Base-by-base conservation (phyloP, 1,140 invertebrate genomes). In the Pseudomyrmex dendroicus region DNA sequence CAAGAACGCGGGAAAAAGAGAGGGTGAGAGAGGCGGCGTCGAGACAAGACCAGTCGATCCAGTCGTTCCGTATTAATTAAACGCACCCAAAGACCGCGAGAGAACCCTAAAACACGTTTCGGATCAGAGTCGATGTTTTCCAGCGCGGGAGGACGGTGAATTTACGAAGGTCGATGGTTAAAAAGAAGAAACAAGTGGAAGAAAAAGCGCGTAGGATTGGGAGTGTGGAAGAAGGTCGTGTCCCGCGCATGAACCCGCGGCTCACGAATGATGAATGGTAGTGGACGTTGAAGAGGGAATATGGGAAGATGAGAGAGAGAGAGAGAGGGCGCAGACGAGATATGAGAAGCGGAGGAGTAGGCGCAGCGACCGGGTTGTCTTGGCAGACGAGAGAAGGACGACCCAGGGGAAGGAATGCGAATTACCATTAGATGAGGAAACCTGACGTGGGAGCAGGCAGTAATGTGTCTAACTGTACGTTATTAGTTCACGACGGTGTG, bases 401-500 rank as follows among this genome's bases (percentile, higher is more conserved):
- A 20, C 8, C 70, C 44, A 70, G 44, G 61, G 54, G 46, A 64
- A 35, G n/a, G 61, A 52, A 72, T 63, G 66, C 78, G 76, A 22
- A 59, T 84, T 85, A 86, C 86, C 86, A 88, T 90, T 87, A 88
- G 87, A 90, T 82, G 74, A 84, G 83, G 76, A 87, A 35, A 89
- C 61, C 85, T 89, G 86, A 91, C 84, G 72, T 82, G 74, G 82
- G 57, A 91, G 86, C 85, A 86, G 84, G 82, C 86, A 86, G 84
- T 89, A 91, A 91, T 90, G 87, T 89, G 86, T 90, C 87, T 90
- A 91, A 91, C 89, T 91, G 86, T 90, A 86, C 85, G 86, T 91
- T 91, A 92, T 91, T 90, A 92, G 90, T 91, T 91, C 86, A 90
- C 82, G 76, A 73, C 72, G 84, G 91, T 35, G 7, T 35, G 35